These are phyloP conservation scores for Manacus vitellinus DNA, from an alignment of 2,113 vertebrate species.

Conservation along the genomic window DNA sequence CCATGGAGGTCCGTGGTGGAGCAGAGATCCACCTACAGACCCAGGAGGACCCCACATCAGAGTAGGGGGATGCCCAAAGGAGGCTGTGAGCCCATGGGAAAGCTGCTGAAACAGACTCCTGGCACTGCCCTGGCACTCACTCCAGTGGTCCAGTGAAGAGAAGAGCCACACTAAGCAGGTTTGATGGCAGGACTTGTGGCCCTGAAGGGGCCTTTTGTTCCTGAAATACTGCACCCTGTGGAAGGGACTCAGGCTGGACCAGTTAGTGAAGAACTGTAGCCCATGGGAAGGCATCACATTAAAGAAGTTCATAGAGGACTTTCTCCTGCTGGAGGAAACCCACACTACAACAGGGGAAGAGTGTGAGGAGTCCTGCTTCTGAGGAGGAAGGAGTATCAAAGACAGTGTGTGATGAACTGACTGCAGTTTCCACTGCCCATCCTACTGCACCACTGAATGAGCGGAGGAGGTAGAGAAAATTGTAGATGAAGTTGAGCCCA, in stretches of 20 bases:
- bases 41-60: accelerated
- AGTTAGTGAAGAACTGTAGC: neutral
- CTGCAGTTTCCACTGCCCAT: accelerated
- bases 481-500: neutral
- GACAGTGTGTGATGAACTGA: neutral
- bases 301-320: too few species aligned
- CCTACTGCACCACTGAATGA: accelerated
- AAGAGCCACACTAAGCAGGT: accelerated
- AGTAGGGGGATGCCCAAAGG: neutral
- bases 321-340: accelerated
- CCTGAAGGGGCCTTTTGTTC: neutral
- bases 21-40: neutral
- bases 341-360: neutral
- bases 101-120: neutral
- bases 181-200: neutral
- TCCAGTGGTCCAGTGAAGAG: neutral
- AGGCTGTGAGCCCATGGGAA: neutral
- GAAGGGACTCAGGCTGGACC: neutral
- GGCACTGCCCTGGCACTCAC: neutral
- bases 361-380: accelerated
- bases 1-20: neutral
- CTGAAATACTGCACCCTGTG: neutral
- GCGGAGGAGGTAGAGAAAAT: neutral
- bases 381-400: neutral
- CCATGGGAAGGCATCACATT: neutral